Evolutionary conservation across 2,797 vertebrate genomes (phyloP).

Genomic region (Muscicapa comitata): DNA sequence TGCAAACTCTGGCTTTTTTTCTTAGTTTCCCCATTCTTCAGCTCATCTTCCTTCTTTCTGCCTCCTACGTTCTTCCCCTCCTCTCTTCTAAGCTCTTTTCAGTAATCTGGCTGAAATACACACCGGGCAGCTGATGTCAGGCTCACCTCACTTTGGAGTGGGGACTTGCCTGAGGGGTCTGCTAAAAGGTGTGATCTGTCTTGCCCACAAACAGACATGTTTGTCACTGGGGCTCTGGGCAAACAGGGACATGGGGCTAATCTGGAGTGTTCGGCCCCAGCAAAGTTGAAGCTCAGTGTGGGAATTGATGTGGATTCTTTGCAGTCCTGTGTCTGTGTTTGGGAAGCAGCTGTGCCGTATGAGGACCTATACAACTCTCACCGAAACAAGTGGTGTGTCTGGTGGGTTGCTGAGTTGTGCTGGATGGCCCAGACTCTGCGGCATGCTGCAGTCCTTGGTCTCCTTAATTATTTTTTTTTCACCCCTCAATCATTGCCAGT

Average conservation of each 20-base stretch:
- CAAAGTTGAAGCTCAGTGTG: accelerated
- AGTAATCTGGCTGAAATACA: neutral
- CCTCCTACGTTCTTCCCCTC: neutral
- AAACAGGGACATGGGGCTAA: neutral
- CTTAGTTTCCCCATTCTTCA: neutral
- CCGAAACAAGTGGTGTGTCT: neutral
- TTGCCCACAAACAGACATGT: neutral
- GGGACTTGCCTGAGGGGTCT: neutral
- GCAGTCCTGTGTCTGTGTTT: accelerated
- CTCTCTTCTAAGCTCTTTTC: neutral
- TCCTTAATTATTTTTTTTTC: neutral
- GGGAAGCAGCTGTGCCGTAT: accelerated
- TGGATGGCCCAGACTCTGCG: neutral
- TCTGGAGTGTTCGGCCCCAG: neutral
- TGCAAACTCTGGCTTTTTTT: neutral
- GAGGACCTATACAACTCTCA: accelerated
- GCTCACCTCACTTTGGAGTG: neutral
- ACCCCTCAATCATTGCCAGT: neutral
- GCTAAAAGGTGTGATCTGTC: neutral
- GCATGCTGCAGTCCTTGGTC: neutral
- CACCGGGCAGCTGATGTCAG: accelerated
- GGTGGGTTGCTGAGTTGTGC: neutral
- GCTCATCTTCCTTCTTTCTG: neutral
- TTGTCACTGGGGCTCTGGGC: neutral
- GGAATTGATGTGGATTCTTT: neutral